Conservation (phyloP, 2,888 invertebrate species). For the Seladonia tumulorum region DNA sequence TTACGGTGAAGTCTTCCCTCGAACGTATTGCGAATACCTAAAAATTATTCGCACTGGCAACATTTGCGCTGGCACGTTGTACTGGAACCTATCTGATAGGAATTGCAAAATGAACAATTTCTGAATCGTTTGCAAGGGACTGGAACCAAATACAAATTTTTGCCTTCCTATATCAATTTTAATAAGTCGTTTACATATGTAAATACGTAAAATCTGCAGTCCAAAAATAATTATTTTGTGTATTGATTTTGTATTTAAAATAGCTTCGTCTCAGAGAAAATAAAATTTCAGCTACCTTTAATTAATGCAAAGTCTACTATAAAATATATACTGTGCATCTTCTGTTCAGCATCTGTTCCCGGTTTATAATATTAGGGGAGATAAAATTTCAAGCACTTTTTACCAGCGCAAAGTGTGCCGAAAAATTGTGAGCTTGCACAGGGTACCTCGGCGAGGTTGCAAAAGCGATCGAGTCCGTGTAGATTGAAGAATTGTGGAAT, state of each 20-base stretch:
- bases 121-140: no score
- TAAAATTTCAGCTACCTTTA: background rate
- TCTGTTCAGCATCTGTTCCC: no score
- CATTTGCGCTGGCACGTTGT: background rate
- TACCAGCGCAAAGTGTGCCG: background rate
- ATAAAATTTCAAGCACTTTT: background rate
- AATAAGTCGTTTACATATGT: no score
- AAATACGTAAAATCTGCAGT: no score
- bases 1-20: slow-evolving; percentile 2
- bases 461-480: background rate
- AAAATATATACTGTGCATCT: no score
- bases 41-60: background rate
- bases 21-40: background rate
- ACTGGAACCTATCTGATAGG: background rate
- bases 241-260: no score
- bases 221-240: no score
- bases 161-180: no score
- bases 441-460: background rate
- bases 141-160: no score
- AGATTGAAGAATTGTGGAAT: background rate
- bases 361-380: background rate
- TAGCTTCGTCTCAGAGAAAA: background rate
- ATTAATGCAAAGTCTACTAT: background rate
- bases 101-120: no score
- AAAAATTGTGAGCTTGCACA: background rate